Evolutionary conservation across 2,797 vertebrate species (phyloP), one percentile per base, ranked within the genome.

Genomic region (Thripadectes ignobilis): DNA sequence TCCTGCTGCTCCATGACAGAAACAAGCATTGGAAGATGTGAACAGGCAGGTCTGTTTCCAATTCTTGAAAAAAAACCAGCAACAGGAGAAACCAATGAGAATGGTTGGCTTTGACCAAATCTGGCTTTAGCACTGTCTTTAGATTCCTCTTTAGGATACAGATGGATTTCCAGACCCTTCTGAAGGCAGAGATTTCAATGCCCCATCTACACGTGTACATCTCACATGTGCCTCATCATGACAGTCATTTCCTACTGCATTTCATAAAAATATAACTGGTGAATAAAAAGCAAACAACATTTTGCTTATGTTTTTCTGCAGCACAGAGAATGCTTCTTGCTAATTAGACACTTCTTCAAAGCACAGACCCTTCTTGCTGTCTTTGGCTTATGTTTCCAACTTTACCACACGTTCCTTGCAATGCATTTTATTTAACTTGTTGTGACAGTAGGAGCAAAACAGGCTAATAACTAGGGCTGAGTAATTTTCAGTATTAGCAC

Each of bases 371-470:
- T 69, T 73, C 41, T 51, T 6, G 4, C 62, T 52, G 63, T 48
- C 83, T 73, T 83, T 81, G 65, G 27, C 80, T 85, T 79, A 66
- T 16, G 29, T 43, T 95, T 91, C 61, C 38, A 49, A 43, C 55
- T 88, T 91, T 4, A 92, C 46, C 58, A 29, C 43, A 58, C 0
- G 0, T 15, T 73, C 46, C 73, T 76, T 51, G 24, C 39, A 67
- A 55, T 12, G 29, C 38, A 66, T 92, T 91, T 93, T 69, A 85
- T 85, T 95, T 86, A 55, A 92, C 36, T 85, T 86, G 32, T 81
- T 93, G 62, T 96, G 92, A 95, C 87, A 96, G 52, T 45, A 90
- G 59, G 23, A 90, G 59, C 21, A 89, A 90, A 71, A 79, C 34
- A 92, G 73, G 24, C 82, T 79, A 45, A 66, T 79, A 94, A 90